Conservation (phyloP, 1,140 invertebrate genomes). For the Samia ricini region DNA sequence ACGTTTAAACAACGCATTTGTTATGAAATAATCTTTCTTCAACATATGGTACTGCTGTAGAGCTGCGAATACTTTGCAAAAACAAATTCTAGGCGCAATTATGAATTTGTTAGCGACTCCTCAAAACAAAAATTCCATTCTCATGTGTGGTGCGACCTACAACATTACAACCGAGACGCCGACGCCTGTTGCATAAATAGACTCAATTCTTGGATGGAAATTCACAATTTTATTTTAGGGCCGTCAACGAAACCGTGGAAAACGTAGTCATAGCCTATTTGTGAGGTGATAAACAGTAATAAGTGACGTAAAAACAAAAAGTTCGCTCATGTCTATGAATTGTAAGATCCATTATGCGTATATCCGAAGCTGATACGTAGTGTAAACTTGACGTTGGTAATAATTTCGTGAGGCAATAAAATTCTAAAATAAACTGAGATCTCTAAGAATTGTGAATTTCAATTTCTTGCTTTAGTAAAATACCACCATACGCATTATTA, state of each 20-base stretch:
- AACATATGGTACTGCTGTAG: not conserved
- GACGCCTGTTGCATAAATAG: constrained; percentile 64
- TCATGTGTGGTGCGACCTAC: constrained; percentile 43
- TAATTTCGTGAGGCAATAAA: not conserved
- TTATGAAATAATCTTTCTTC: not conserved
- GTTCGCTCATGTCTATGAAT: not conserved
- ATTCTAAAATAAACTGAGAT: not conserved
- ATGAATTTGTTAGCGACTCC: constrained; percentile 60
- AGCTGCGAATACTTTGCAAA: not conserved
- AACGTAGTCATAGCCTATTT: constrained; percentile 44
- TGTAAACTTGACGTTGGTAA: not conserved
- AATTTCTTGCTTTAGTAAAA: no score
- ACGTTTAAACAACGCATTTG: not conserved
- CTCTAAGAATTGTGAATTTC: not conserved
- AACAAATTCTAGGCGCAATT: not conserved
- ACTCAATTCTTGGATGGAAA: constrained; percentile 67
- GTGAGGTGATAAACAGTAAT: constrained; percentile 34
- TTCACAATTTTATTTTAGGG: constrained; percentile 61
- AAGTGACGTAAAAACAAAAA: constrained; percentile 29
- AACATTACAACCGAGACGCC: constrained; percentile 58
- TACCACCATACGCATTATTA: not conserved
- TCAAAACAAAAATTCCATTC: constrained; percentile 68
- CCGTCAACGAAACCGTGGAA: constrained; percentile 37
- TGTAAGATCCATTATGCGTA: not conserved
- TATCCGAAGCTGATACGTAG: not conserved